phyloP scores from a whole-genome alignment of 2,888 invertebrate species.

The Oscheius onirici region DNA sequence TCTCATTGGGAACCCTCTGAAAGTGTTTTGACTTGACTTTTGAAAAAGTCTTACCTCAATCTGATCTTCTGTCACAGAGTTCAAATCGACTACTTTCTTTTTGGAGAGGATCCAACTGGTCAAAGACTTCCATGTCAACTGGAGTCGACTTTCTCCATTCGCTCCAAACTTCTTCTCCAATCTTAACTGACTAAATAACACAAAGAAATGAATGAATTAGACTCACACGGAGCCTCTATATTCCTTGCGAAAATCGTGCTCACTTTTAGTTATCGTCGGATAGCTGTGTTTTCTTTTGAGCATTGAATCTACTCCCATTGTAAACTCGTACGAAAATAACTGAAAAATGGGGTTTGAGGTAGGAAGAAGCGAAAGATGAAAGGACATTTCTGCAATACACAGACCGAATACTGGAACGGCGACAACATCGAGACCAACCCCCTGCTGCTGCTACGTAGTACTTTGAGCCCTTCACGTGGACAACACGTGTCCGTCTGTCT shows the following conservation, averaged over 20 bases:
- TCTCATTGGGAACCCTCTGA: conserved; percentile 51
- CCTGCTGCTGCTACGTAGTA: conserved; percentile 2
- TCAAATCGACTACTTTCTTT: conserved; percentile 1
- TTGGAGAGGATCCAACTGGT: conserved; percentile 41
- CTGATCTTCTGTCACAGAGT: background rate
- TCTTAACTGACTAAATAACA: conserved; percentile 14
- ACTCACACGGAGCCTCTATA: conserved; percentile 54
- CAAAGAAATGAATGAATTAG: background rate
- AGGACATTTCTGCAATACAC: background rate
- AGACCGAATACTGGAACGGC: background rate
- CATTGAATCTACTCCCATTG: background rate
- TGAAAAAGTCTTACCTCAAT: conserved; percentile 8
- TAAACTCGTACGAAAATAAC: background rate
- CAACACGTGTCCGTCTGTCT: background rate
- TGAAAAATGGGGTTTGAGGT: background rate
- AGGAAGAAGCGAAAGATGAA: background rate
- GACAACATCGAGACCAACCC: background rate
- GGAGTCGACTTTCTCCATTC: conserved; percentile 25
- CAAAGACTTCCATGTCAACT: conserved; percentile 28
- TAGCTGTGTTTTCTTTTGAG: conserved; percentile 12
- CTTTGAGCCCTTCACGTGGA: conserved; percentile 13
- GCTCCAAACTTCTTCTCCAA: conserved; percentile 43
- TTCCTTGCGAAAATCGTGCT: conserved; percentile 48
- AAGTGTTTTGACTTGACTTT: background rate
- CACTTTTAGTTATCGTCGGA: conserved; percentile 1